These are phyloP conservation scores for Phrixothrix hirtus DNA, from an alignment of 2,888 invertebrate species.

Conservation along the genomic window DNA sequence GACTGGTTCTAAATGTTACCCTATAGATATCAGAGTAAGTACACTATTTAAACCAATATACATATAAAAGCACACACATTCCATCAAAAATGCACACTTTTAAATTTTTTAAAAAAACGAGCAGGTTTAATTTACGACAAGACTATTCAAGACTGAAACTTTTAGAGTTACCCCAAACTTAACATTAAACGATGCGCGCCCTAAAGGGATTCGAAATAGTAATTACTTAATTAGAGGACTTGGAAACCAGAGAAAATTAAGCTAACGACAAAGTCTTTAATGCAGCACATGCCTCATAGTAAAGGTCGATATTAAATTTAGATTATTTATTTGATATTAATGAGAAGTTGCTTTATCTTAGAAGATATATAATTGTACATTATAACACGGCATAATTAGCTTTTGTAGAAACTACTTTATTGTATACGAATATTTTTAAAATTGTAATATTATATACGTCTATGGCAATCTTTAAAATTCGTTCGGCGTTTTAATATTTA, in stretches of 20 bases:
- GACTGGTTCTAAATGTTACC: constrained; percentile 34
- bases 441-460: no score
- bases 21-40: constrained; percentile 35
- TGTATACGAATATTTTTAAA: no score
- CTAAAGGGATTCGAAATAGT: constrained; percentile 48
- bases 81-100: constrained; percentile 13
- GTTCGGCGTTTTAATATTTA: no score
- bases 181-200: constrained; percentile 30
- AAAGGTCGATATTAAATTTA: constrained; percentile 19
- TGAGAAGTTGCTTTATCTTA: no score
- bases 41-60: constrained; percentile 29
- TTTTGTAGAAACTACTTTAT: no score
- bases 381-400: no score
- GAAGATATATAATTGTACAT: no score
- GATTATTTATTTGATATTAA: constrained; percentile 15
- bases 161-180: constrained; percentile 25
- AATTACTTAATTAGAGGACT: constrained; percentile 51
- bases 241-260: constrained; percentile 47
- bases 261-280: constrained; percentile 47
- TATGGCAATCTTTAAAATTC: no score
- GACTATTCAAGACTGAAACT: constrained; percentile 24
- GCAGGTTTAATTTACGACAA: constrained; percentile 13
- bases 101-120: constrained; percentile 4
- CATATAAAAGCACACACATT: constrained; percentile 22
- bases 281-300: constrained; percentile 30